Base-by-base conservation (phyloP, 2,113 vertebrate species). In the Silurus glanis region DNA sequence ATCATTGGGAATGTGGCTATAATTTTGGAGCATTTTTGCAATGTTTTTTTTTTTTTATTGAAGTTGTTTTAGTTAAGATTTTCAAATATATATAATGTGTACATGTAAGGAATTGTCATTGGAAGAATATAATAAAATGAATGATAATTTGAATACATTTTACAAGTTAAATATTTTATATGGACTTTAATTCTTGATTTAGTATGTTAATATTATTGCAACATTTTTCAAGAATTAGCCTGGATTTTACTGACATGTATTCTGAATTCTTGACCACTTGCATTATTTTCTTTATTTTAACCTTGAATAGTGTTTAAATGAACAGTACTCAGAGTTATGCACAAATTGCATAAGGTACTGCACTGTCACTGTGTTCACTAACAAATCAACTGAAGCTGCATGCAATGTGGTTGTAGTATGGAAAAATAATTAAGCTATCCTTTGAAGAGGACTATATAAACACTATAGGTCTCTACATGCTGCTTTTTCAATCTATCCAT, bases 381-480 rank as follows among this genome's bases (percentile, higher is more conserved):
- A 59, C 76, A 88, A 91, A 90, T 87, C 82, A 80, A 82, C 62
- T 55, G 58, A 61, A 82, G 72, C 79, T 90, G 87, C 88, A 88
- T 91, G 81, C 90, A 86, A 86, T 87, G 86, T 87, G 89, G 78
- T 86, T 90, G 88, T 91, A 80, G 87, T 87, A 89, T 93, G 94
- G 90, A 91, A 92, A 93, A 94, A 92, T 90, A 92, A 94, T 94
- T 92, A 94, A 79, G 87, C 53, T 71, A 83, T 84, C 87, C 93
- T 94, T 94, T 94, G 93, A 94, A 93, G 92, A 79, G 25, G 72
- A 90, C 90, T 85, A 83, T 90, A 91, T 93, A 93, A 94, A 93
- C 91, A 94, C 89, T 91, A 91, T 91, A 92, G 91, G 89, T 90
- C 92, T 92, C 89, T 90, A 92, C 91, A 91, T 76, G 75, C 91